Evolutionary conservation across 1,140 invertebrate genomes (phyloP).

Genomic region (Drosophila subpulchrella): DNA sequence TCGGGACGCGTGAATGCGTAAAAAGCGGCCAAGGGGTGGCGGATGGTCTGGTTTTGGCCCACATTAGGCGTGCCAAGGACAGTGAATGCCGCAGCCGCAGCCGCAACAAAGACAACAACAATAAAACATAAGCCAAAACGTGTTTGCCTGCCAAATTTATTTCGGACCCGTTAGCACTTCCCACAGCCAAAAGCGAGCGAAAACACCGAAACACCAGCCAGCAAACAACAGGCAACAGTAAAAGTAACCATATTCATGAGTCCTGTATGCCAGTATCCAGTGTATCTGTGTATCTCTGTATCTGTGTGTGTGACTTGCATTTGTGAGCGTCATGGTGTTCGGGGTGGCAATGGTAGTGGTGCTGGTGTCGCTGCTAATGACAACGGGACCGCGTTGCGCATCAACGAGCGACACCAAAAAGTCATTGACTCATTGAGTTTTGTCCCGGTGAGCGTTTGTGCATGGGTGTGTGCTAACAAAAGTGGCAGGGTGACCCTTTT

Average conservation of each 20-base stretch:
- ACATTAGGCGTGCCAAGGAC: constrained; percentile 76
- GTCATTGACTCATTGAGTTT: constrained; percentile 81
- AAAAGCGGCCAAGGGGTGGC: constrained; percentile 49
- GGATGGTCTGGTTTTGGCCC: constrained; percentile 49
- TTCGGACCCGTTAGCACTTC: constrained; percentile 56
- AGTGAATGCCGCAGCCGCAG: constrained; percentile 42
- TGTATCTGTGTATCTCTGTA: constrained; percentile 1
- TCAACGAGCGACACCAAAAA: constrained; percentile 80
- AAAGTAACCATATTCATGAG: constrained; percentile 40
- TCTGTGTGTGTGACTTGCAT: constrained; percentile 23
- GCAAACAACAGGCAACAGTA: constrained; percentile 33
- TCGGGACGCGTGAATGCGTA: constrained; percentile 74
- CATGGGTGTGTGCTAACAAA: constrained; percentile 26
- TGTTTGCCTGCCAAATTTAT: constrained; percentile 81
- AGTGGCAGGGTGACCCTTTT: background rate
- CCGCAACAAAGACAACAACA: constrained; percentile 47
- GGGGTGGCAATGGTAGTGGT: constrained; percentile 16
- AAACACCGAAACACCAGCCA: constrained; percentile 12
- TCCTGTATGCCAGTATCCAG: constrained; percentile 5
- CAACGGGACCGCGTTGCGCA: constrained; percentile 75
- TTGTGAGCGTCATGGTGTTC: constrained; percentile 39
- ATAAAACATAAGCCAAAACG: constrained; percentile 68
- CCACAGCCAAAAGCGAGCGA: constrained; percentile 36
- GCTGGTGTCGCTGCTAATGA: constrained; percentile 78
- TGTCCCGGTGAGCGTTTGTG: constrained; percentile 23